A percentile compares a stretch with the other conserved stretches of the same genome.
phyloP scores from a whole-genome alignment of 2,888 invertebrate species.

The Nezara viridula region DNA sequence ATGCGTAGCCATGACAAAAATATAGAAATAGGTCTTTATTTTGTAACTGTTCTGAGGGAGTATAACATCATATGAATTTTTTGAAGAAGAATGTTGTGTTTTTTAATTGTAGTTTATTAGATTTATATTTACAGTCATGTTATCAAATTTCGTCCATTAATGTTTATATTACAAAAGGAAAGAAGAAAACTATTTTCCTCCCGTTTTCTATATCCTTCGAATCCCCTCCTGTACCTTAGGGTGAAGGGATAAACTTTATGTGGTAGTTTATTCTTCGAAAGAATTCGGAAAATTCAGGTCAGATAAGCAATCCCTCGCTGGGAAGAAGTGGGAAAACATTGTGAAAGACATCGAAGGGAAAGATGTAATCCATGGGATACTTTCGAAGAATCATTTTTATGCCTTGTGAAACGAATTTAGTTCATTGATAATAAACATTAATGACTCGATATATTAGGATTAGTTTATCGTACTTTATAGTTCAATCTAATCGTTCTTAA shows the following conservation, averaged over 20 bases:
- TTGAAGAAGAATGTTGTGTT: too few relatives aligned
- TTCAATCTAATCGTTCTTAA: too few relatives aligned
- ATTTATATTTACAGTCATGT: too few relatives aligned
- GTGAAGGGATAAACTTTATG: slow-evolving; percentile 14
- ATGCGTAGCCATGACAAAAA: too few relatives aligned
- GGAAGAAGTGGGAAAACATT: not conserved
- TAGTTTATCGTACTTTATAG: too few relatives aligned
- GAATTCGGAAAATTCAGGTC: slow-evolving; percentile 26
- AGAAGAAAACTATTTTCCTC: not conserved
- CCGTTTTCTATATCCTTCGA: not conserved
- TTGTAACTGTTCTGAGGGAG: too few relatives aligned
- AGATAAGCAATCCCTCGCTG: not conserved
- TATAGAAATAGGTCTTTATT: too few relatives aligned
- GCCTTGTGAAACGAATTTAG: not conserved
- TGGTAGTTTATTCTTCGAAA: not conserved
- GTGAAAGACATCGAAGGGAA: not conserved
- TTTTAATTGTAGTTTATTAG: too few relatives aligned
- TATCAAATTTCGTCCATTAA: not conserved
- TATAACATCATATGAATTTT: too few relatives aligned
- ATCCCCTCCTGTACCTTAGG: not conserved
- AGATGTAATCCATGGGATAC: not conserved
- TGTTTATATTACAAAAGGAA: too few relatives aligned
- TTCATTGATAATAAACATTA: not conserved
- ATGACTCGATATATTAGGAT: not conserved
- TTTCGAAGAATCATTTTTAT: not conserved